A percentile compares a stretch with the other conserved stretches of the same genome.
Conservation (phyloP, 2,888 invertebrate species). For the Agriopis leucophaearia region DNA sequence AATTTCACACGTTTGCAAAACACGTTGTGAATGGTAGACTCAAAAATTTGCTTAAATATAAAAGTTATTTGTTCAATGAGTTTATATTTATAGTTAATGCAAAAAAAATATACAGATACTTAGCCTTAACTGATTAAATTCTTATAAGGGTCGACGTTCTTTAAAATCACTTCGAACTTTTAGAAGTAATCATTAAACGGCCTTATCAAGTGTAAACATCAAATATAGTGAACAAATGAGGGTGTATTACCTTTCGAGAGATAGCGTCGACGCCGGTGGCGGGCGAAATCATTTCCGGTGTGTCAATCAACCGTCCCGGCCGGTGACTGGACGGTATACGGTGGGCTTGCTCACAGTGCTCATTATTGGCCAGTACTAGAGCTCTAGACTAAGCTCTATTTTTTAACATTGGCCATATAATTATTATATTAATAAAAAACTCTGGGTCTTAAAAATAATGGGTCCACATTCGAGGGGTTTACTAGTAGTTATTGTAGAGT, state of each 20-base stretch:
- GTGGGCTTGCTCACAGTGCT: conserved; percentile 41
- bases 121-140: not conserved
- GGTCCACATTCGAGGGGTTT: no score
- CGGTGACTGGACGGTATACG: conserved; percentile 55
- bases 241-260: conserved; percentile 68
- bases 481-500: no score
- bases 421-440: no score
- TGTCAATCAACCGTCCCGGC: conserved; percentile 78
- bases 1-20: no score
- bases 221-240: conserved; percentile 74
- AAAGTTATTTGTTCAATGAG: no score
- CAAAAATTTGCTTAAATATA: no score
- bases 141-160: not conserved
- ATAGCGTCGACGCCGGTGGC: conserved; percentile 72
- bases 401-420: not conserved
- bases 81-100: no score
- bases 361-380: conserved; percentile 6
- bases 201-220: conserved; percentile 67
- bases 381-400: not conserved
- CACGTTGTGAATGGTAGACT: no score
- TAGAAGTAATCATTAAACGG: conserved; percentile 50
- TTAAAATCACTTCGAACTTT: conserved; percentile 24
- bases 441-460: no score
- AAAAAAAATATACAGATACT: no score
- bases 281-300: conserved; percentile 82